These are phyloP conservation scores for Nomada lathburiana DNA, from an alignment of 2,888 invertebrate species.

Conservation along the genomic window DNA sequence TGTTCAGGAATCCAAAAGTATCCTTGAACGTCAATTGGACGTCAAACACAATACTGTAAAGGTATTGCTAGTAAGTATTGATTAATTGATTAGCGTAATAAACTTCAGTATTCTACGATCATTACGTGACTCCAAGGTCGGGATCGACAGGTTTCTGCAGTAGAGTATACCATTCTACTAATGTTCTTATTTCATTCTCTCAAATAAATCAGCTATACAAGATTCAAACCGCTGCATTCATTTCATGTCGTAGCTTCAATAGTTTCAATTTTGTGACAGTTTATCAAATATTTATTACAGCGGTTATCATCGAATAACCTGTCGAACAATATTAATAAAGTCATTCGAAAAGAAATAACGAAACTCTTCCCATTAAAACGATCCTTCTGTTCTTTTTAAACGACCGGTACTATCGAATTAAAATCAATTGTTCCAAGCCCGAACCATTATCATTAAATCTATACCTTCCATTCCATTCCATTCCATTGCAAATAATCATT, in stretches of 20 bases:
- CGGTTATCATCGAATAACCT: no score
- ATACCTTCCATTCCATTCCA: background rate
- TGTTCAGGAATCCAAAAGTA: conserved; percentile 27
- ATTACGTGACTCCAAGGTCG: conserved; percentile 35
- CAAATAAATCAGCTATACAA: background rate
- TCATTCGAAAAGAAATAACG: background rate
- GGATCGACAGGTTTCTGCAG: conserved; percentile 29
- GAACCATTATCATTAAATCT: background rate
- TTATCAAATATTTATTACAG: background rate
- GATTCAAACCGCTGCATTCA: background rate
- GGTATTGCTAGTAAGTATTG: conserved; percentile 16
- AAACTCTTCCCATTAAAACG: background rate
- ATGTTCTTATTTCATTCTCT: background rate
- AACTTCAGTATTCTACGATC: conserved; percentile 32
- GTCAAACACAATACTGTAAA: conserved; percentile 30
- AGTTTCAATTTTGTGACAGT: background rate
- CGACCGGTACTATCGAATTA: background rate
- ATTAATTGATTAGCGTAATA: conserved; percentile 49
- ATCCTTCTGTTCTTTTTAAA: background rate
- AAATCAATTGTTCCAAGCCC: background rate
- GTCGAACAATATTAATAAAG: no score
- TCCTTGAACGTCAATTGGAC: conserved; percentile 22
- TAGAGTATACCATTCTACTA: background rate
- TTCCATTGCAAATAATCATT: background rate
- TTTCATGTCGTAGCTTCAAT: no score